phyloP scores from a whole-genome alignment of 2,888 invertebrate genomes.

The Leistus spinibarbis region DNA sequence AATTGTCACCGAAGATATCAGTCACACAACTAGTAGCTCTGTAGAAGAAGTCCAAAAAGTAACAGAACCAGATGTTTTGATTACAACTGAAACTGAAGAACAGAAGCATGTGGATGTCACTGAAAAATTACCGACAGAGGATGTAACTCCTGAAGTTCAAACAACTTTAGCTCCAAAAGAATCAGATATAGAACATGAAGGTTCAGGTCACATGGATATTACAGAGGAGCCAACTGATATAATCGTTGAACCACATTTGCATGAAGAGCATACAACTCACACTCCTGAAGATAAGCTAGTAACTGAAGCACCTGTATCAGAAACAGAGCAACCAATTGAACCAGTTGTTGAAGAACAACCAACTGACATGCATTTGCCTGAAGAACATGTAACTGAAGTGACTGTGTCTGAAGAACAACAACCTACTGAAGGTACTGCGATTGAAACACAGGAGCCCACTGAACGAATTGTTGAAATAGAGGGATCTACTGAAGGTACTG shows the following conservation, averaged over 20 bases:
- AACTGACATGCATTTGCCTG: constrained; percentile 15
- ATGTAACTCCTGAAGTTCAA: not conserved
- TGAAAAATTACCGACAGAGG: not conserved
- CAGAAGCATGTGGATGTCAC: constrained; percentile 2
- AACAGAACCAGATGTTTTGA: not conserved
- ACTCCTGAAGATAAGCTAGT: constrained; percentile 45
- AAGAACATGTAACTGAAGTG: constrained; percentile 26
- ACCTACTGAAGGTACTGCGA: constrained; percentile 11
- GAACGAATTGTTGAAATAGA: constrained; percentile 20
- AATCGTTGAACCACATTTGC: not conserved
- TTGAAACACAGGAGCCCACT: constrained; percentile 36
- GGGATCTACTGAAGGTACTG: constrained; percentile 13
- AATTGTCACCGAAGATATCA: not conserved
- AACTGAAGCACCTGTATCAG: constrained; percentile 46
- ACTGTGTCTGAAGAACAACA: constrained; percentile 35
- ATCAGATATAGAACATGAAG: not conserved
- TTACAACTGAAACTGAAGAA: not conserved
- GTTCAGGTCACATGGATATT: not conserved
- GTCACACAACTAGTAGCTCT: not conserved
- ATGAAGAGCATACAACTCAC: constrained; percentile 40
- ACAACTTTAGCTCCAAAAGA: not conserved
- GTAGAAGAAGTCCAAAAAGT: not conserved
- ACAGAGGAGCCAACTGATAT: not conserved
- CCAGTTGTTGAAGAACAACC: constrained; percentile 6
- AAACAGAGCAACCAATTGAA: constrained; percentile 11